Percentiles rank a stretch among this genome's conserved stretches.
Evolutionary conservation across 1,140 invertebrate genomes (phyloP).

Genomic region (Nasonia giraulti): DNA sequence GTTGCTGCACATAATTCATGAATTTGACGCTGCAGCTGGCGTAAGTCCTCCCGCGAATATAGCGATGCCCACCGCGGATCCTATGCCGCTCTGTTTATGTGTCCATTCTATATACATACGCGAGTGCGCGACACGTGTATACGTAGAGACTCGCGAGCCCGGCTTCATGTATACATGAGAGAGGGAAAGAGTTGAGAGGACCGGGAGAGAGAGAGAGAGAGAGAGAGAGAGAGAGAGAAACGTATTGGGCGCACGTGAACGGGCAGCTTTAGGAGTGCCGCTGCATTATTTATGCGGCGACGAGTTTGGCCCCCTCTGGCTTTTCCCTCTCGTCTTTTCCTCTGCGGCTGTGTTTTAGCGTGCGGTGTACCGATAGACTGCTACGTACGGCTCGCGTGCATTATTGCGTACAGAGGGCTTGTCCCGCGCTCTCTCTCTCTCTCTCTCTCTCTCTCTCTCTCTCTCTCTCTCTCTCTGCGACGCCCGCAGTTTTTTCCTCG

Average conservation of each 20-base stretch:
- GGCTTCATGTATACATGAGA: not conserved
- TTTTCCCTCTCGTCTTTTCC: not conserved
- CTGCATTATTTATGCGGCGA: conserved; percentile 1
- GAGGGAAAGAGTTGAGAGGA: no score
- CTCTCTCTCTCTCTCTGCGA: not conserved
- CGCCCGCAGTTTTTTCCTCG: not conserved
- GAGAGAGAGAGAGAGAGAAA: not conserved
- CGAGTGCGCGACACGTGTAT: not conserved
- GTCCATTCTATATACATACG: not conserved
- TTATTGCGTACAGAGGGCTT: not conserved
- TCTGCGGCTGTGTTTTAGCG: not conserved
- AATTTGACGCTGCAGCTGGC: conserved; percentile 10
- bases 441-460: not conserved
- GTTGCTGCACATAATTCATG: conserved; percentile 5
- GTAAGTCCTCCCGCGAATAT: not conserved
- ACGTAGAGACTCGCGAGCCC: not conserved
- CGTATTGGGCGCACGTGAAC: conserved; percentile 63
- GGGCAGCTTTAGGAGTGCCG: conserved; percentile 54
- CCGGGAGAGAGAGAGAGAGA: not conserved
- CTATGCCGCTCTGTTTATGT: not conserved
- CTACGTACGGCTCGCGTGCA: not conserved
- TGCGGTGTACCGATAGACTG: not conserved
- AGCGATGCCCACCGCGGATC: not conserved
- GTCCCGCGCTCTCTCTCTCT: no score
- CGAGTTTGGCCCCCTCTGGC: not conserved